Evolutionary conservation across 2,797 vertebrate species (phyloP).

Genomic region (Chelonia mydas): DNA sequence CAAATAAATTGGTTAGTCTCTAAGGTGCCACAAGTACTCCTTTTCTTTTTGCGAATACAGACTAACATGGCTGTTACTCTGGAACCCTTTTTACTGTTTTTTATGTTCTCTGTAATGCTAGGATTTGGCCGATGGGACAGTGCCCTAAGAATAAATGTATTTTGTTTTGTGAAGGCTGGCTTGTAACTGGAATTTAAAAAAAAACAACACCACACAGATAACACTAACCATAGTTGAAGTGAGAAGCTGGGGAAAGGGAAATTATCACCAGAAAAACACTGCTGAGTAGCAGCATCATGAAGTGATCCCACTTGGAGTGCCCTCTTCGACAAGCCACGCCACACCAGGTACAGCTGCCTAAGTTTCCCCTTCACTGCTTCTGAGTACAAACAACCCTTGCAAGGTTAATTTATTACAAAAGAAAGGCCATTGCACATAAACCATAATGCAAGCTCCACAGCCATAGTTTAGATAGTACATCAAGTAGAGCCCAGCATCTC

Average conservation of each 20-base stretch:
- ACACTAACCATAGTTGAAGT: not conserved
- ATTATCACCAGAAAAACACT: not conserved
- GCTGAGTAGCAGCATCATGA: rapidly evolving
- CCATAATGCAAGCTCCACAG: not conserved
- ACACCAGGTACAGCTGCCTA: not conserved
- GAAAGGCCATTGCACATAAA: not conserved
- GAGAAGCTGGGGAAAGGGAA: not conserved
- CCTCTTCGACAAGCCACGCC: not conserved
- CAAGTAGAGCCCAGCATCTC: not conserved
- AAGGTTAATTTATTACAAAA: not conserved
- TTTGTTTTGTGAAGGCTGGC: not conserved
- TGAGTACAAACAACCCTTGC: not conserved
- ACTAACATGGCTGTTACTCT: too few species aligned
- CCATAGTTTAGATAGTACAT: not conserved
- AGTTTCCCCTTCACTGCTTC: not conserved
- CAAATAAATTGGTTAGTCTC: too few species aligned
- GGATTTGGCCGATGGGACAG: too few species aligned
- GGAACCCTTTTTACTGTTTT: too few species aligned
- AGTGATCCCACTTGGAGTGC: not conserved
- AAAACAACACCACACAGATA: not conserved
- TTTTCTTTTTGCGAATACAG: too few species aligned
- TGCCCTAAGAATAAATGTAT: not conserved
- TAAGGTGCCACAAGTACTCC: too few species aligned
- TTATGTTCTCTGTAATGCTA: too few species aligned
- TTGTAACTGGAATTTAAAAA: not conserved